Base-by-base conservation (phyloP, 2,888 invertebrate species). In the Silvanus unidentatus region DNA sequence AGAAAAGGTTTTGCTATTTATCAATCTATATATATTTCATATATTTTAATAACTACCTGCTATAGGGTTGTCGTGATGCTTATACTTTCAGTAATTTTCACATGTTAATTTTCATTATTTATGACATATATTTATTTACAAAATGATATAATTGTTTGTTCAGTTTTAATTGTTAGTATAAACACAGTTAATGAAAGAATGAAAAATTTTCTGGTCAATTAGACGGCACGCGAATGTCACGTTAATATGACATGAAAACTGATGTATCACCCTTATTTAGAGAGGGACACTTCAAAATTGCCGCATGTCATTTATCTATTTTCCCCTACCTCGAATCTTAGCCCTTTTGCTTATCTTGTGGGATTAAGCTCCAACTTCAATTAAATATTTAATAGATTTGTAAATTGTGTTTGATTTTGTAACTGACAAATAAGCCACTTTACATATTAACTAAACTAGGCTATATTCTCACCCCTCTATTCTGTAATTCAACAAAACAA, bases 21-120 rank as follows among this genome's bases (percentile, higher is more conserved):
- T 56, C 56, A 54, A 54, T 56, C 47, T 56, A 51, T 55, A 52
- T 55, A 50, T 55, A 49, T 52, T 47, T 49, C 46, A n/a, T n/a
- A n/a, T n/a, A n/a, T n/a, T 35, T 43, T 53, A 55, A 54, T 51
- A 54, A 54, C 46, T 54, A 52, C 53, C 54, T 51, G 54, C 44
- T 53, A 40, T 43, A 48, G 37, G 55, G 54, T 56, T 54, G 54
- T 52, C 50, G 45, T 39, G n/a, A n/a, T n/a, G n/a, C n/a, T n/a
- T n/a, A n/a, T 48, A 48, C 46, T 50, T 50, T 49, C 46, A 52
- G 48, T 48, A 54, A 53, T 53, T 48, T 50, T 32, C 48, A 47
- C 45, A n/a, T 56, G 54, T 50, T 41, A 49, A 52, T 46, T 54
- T 52, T 35, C 43, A 39, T 43, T 46, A 46, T 46, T 43, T 43